Evolutionary conservation across 2,888 invertebrate species (phyloP).

Genomic region (Exephanes ischioxanthus): DNA sequence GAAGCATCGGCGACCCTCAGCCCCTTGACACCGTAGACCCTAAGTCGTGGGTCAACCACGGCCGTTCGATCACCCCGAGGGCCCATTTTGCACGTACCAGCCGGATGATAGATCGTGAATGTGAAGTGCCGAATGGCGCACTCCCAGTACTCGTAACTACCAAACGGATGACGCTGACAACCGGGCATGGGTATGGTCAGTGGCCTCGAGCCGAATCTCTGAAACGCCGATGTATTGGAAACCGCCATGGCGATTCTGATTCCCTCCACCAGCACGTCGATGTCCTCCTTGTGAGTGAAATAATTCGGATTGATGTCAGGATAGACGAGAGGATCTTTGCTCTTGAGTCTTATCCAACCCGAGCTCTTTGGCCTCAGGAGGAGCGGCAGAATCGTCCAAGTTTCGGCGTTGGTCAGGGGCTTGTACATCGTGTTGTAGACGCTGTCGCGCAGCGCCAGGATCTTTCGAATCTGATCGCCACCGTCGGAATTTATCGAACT

Average conservation of each 20-base stretch:
- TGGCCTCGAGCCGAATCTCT: slow-evolving; percentile 92
- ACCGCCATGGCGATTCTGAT: slow-evolving; percentile 93
- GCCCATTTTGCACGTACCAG: slow-evolving; percentile 95
- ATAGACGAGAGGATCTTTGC: slow-evolving; percentile 92
- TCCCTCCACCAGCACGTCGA: slow-evolving; percentile 92
- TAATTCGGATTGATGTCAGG: slow-evolving; percentile 97
- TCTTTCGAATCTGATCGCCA: slow-evolving; percentile 92
- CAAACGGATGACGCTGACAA: slow-evolving; percentile 90
- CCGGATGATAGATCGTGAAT: slow-evolving; percentile 93
- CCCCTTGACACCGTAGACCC: slow-evolving; percentile 92
- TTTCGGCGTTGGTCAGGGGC: slow-evolving; percentile 91
- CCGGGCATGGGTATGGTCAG: slow-evolving; percentile 93
- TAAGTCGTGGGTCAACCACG: slow-evolving; percentile 92
- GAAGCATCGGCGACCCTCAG: slow-evolving; percentile 94
- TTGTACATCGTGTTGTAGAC: slow-evolving; percentile 95
- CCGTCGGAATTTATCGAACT: slow-evolving; percentile 94
- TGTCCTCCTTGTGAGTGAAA: slow-evolving; percentile 93
- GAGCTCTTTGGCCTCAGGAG: slow-evolving; percentile 94
- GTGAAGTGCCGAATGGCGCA: slow-evolving; percentile 94
- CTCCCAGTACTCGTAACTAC: slow-evolving; percentile 95
- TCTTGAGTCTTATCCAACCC: slow-evolving; percentile 94
- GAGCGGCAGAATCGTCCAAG: slow-evolving; percentile 94
- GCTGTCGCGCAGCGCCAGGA: slow-evolving; percentile 91
- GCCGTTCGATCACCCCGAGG: slow-evolving; percentile 91
- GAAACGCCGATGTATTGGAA: slow-evolving; percentile 92